Percentiles rank a stretch among this genome's conserved stretches.
These are phyloP conservation scores for Neoseiulus cucumeris DNA, from an alignment of 1,140 invertebrate genomes.

Conservation along the genomic window DNA sequence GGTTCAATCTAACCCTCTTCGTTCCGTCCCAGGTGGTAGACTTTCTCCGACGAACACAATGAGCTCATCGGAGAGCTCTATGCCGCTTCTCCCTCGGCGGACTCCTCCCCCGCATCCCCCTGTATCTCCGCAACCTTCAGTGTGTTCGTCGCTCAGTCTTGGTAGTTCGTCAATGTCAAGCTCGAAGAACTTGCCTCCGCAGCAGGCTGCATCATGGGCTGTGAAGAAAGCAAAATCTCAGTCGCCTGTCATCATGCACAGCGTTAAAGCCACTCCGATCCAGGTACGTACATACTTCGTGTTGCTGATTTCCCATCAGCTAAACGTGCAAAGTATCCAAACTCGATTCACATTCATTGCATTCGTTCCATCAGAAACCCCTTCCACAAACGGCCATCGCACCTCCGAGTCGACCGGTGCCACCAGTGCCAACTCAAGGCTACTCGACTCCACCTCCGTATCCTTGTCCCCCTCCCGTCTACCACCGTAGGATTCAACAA, in stretches of 20 bases:
- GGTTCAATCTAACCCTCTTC: too few relatives aligned
- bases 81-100: not conserved
- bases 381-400: slow-evolving; percentile 78
- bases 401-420: slow-evolving; percentile 42
- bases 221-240: slow-evolving; percentile 33
- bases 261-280: slow-evolving; percentile 67
- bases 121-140: not conserved
- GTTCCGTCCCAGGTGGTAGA: not conserved
- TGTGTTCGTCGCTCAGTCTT: not conserved
- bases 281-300: not conserved
- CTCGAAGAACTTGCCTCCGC: not conserved
- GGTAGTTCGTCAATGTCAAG: not conserved
- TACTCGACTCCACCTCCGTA: slow-evolving; percentile 19
- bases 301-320: not conserved
- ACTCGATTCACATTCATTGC: not conserved
- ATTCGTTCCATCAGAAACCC: slow-evolving; percentile 42
- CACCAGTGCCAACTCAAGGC: not conserved
- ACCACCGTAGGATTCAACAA: slow-evolving; percentile 21
- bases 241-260: slow-evolving; percentile 76
- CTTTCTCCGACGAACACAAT: slow-evolving; percentile 6
- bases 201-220: not conserved
- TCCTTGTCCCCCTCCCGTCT: slow-evolving; percentile 13
- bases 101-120: not conserved
- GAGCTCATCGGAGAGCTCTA: not conserved
- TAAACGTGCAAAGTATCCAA: not conserved